Conservation (phyloP, 1,140 invertebrate species). For the Penaeus japonicus region DNA sequence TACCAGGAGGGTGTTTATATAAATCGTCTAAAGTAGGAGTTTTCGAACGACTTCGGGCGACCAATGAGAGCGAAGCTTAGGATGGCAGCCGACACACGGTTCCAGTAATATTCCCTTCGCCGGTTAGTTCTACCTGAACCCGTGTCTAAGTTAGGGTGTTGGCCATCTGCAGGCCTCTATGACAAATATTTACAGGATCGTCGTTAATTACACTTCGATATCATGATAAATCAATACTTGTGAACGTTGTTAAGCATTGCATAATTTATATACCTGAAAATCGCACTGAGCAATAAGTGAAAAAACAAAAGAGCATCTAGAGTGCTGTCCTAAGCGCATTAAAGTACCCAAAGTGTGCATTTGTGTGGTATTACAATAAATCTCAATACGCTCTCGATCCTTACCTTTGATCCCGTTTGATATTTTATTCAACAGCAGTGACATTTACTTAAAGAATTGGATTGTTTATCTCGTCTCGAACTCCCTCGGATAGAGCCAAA, state of each 20-base stretch:
- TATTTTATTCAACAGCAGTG: constrained; percentile 15
- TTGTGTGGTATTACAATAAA: neutral
- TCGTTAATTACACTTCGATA: neutral
- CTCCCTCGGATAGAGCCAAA: neutral
- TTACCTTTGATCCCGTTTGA: neutral
- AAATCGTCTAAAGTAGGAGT: neutral
- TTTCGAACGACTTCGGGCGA: neutral
- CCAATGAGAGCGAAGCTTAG: constrained; percentile 26
- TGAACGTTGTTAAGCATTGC: neutral
- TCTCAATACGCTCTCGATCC: neutral
- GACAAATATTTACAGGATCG: neutral
- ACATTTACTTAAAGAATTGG: constrained; percentile 19
- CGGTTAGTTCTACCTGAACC: constrained; percentile 45
- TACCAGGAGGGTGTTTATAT: neutral
- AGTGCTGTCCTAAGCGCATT: neutral
- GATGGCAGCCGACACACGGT: constrained; percentile 43
- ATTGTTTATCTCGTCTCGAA: constrained; percentile 44
- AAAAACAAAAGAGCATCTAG: constrained; percentile 44
- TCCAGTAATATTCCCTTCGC: constrained; percentile 41
- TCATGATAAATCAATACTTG: neutral
- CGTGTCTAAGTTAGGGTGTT: constrained; percentile 36
- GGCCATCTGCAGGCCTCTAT: neutral
- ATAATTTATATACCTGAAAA: constrained; percentile 25
- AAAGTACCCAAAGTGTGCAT: neutral
- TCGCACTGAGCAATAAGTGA: neutral